Evolutionary conservation across 1,140 invertebrate species (phyloP).

Genomic region (Leptonema lineaticorne): DNA sequence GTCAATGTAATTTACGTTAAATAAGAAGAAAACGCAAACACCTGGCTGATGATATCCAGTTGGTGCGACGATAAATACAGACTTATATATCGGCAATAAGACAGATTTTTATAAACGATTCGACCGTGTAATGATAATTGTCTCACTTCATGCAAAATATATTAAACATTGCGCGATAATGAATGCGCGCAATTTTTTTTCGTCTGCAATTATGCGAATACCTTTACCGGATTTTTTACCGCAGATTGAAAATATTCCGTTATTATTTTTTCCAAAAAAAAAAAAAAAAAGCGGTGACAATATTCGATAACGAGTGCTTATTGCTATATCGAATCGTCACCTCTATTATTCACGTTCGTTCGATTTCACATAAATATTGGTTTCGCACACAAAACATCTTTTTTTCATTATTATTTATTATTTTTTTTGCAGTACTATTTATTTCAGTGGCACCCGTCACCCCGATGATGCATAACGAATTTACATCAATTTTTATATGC

Average conservation of each 20-base stretch:
- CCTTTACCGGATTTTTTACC: too few species aligned
- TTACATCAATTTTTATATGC: conserved; percentile 15
- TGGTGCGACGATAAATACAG: not conserved
- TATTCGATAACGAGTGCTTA: conserved; percentile 37
- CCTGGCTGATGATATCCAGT: not conserved
- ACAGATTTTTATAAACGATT: conserved; percentile 14
- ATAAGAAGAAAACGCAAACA: not conserved
- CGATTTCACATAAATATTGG: conserved; percentile 35
- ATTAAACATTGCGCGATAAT: too few species aligned
- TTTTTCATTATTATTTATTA: not conserved
- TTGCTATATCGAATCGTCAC: conserved; percentile 31
- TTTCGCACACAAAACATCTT: conserved; percentile 31
- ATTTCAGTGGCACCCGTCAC: conserved; percentile 39
- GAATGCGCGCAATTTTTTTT: too few species aligned
- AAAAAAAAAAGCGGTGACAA: conserved; percentile 31
- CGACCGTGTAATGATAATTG: not conserved
- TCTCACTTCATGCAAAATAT: not conserved
- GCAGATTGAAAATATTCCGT: too few species aligned
- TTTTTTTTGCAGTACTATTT: not conserved
- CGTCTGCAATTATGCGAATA: too few species aligned
- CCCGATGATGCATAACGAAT: conserved; percentile 39
- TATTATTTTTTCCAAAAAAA: too few species aligned
- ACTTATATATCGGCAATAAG: not conserved
- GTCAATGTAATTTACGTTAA: not conserved
- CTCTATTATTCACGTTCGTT: conserved; percentile 17